Evolutionary conservation across 2,797 vertebrate species (phyloP), one percentile per base, ranked within the genome.

Genomic region (Alca torda): DNA sequence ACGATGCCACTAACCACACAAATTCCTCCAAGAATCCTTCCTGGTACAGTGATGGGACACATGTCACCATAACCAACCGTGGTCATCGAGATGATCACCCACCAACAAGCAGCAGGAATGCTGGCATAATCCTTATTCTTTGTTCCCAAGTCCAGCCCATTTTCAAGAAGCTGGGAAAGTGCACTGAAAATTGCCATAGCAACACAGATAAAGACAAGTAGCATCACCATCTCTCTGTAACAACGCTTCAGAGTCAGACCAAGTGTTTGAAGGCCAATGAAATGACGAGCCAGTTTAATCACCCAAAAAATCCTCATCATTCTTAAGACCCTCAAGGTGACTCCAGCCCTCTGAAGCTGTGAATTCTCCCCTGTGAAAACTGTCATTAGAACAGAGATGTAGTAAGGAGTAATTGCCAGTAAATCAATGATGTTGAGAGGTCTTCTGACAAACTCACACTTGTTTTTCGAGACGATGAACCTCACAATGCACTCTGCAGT

Each of bases 291-390:
- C 83, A 99, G 98, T 98, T 99, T 99, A 98, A 99, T 99, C 90
- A 99, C 99, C 99, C 99, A 99, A 98, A 99, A 99, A 98, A 99
- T 99, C 95, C 99, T 98, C 99, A 99, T 99, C 99, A 99, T 99
- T 96, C 99, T 98, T 96, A 99, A 98, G 90, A 99, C 99, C 51
- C 99, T 98, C 95, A 99, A 98, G 57, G 99, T 98, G 97, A 99
- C 98, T 65, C 99, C 99, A 23, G 99, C 99, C 54, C 99, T 99
- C 96, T 99, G 99, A 45, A 99, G 98, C 94, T 99, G 99, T 1
- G 99, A 99, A 96, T 99, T 99, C 78, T 99, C 99, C 48, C 98
- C 98, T 18, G 99, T 99, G 94, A 99, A 97, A 23, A 98, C 98
- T 84, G 99, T 99, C 98, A 99, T 99, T 94, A 99, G 97, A 80